Evolutionary conservation across 2,888 invertebrate species (phyloP).

Genomic region (Dasypogon diadema): DNA sequence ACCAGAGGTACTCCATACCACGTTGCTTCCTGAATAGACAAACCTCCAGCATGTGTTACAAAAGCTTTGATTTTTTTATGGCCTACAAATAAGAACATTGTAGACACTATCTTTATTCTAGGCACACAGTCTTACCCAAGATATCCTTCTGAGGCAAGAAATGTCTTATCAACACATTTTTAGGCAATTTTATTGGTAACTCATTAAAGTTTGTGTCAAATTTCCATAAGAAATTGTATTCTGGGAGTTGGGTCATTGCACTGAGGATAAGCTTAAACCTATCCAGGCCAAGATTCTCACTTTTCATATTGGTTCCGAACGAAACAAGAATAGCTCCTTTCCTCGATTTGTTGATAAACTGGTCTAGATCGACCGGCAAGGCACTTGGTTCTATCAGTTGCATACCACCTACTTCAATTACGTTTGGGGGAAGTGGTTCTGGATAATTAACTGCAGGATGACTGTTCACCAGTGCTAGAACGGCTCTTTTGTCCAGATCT

Average conservation of each 20-base stretch:
- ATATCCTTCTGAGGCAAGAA: constrained; percentile 72
- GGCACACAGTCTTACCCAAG: constrained; percentile 64
- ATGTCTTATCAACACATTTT: constrained; percentile 67
- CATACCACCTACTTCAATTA: constrained; percentile 65
- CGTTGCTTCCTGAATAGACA: constrained; percentile 63
- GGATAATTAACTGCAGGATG: constrained; percentile 63
- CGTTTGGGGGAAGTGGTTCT: constrained; percentile 64
- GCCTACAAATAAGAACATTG: constrained; percentile 56
- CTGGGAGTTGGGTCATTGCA: constrained; percentile 61
- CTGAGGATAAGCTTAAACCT: constrained; percentile 59
- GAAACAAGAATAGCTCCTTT: constrained; percentile 65
- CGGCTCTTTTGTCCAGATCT: constrained; percentile 58
- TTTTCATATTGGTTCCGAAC: constrained; percentile 63
- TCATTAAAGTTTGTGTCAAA: constrained; percentile 57
- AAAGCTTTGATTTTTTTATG: constrained; percentile 61
- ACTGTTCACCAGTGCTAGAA: constrained; percentile 63
- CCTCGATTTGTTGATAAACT: constrained; percentile 60
- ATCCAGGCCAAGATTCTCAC: constrained; percentile 55
- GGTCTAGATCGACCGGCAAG: constrained; percentile 60
- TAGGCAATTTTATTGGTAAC: constrained; percentile 60
- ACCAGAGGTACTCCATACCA: constrained; percentile 64
- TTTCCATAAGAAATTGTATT: constrained; percentile 67
- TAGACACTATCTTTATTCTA: neutral
- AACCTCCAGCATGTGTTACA: constrained; percentile 63
- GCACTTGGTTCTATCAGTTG: constrained; percentile 62